Base-by-base conservation (phyloP, 2,113 vertebrate genomes). In the Phrynocephalus versicolor region DNA sequence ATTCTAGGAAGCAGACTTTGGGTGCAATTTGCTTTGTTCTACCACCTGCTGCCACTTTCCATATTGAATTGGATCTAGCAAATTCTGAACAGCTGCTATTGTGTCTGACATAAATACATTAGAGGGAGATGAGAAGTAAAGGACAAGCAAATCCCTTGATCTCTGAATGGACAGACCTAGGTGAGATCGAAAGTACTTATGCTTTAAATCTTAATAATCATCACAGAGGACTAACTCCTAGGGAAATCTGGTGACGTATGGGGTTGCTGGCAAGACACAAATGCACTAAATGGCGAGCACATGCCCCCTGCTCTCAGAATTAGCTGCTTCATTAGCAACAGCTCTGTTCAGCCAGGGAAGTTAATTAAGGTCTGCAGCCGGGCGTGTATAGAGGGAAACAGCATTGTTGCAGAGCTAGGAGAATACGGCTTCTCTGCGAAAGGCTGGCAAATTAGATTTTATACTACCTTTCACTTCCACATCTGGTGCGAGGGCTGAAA, bases 351-450 rank as follows among this genome's bases (percentile, higher is more conserved):
- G 91, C 82, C 93, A 87, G 88, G 85, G 83, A 94, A 94, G 90
- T 95, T 95, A 94, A 94, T 92, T 94, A 90, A 94, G 93, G 91
- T 92, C 88, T 87, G 88, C 86, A 87, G 90, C 89, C 74, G 1
- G 65, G 58, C 55, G 0, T 86, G 88, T 87, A 87, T 45, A 81
- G 82, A 87, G 88, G 33, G 1, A 88, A 90, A 64, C 73, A 60
- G 77, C 39, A n/a, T 45, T 16, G 64, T 33, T 55, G 55, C 2
- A 1, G 81, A 77, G 33, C 2, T 0, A 37, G 25, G 37, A 92
- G 64, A 85, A 70, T 86, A 77, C 30, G 0, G 13, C 67, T 77
- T 21, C 74, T 71, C 14, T 10, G 0, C 67, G 86, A 25, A 74
- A 55, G 79, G 79, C 77, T 82, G 30, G 58, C 27, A 87, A 55